Evolutionary conservation across 53 echinoderm and acorn worm species (phyloP), one percentile per base, ranked within the genome.

Genomic region (Crossaster papposus): DNA sequence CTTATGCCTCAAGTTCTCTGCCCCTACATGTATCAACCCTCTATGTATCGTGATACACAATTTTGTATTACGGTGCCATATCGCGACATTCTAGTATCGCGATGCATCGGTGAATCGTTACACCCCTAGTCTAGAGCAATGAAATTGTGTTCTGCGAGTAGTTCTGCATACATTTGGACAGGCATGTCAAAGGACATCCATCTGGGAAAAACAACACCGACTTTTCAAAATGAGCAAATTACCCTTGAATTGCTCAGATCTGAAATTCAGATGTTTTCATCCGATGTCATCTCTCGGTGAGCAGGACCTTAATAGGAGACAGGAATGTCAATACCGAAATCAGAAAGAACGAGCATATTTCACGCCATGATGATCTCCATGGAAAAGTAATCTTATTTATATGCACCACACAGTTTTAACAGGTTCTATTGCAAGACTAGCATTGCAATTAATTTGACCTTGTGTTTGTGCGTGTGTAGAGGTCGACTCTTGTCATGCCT

Each of bases 321-420:
- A 23, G 68, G 22, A 68, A 20, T 68, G 26, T 22, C 3, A 3
- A 64, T 11, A 68, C 68, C 3, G 11, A 68, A n/a, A 68, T 68
- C 68, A n/a, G 68, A 20, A 4, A 28, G 68, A 68, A n/a, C 68
- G 11, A 26, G 5, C 68, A 68, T 28, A 68, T 7, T 68, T 68
- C 22, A 11, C 24, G 10, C 22, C 68, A 24, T 11, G 20, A 1
- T 68, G 20, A n/a, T 26, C 28, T n/a, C 68, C 7, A 68, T 68
- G 68, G 68, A 68, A 68, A 68, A 12, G 68, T 28, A 23, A 68
- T 68, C 68, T n/a, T 68, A n/a, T n/a, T n/a, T n/a, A n/a, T n/a
- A n/a, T n/a, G n/a, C 11, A 68, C 28, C 3, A 11, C 28, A 26
- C 68, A 24, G 28, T 14, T 68, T 68, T 68, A 4, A 2, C 24